Conservation (phyloP, 2,113 vertebrate genomes). For the Theristicus caerulescens region DNA sequence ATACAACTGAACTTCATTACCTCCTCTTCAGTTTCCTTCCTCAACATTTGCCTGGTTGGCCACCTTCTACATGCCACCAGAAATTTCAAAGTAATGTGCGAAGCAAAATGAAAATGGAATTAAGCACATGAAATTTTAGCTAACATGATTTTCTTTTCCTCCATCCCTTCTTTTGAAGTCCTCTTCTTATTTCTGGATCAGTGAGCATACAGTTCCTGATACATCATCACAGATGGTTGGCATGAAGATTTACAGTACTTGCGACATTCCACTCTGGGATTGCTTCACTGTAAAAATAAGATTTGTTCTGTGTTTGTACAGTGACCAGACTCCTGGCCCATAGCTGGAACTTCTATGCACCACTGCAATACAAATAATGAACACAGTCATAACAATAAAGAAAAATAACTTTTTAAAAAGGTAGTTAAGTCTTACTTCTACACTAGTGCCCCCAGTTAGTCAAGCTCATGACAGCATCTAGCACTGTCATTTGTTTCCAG, state of each 20-base stretch:
- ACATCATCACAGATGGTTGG: neutral
- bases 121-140: neutral
- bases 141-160: neutral
- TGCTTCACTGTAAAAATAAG: neutral
- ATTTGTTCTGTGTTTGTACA: neutral
- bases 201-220: neutral
- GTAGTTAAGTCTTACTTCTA: neutral
- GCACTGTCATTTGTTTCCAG: neutral
- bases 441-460: neutral
- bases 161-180: neutral
- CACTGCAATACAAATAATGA: constrained; percentile 6
- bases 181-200: neutral
- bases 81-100: neutral
- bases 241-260: neutral
- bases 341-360: neutral
- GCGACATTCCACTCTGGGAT: neutral
- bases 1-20: neutral
- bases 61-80: neutral
- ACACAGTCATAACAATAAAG: neutral
- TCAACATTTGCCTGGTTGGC: neutral
- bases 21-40: neutral
- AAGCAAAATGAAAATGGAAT: neutral
- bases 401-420: neutral
- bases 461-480: neutral
- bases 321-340: neutral